Evolutionary conservation across 2,797 vertebrate genomes (phyloP).

Genomic region (Threskiornis aethiopicus): DNA sequence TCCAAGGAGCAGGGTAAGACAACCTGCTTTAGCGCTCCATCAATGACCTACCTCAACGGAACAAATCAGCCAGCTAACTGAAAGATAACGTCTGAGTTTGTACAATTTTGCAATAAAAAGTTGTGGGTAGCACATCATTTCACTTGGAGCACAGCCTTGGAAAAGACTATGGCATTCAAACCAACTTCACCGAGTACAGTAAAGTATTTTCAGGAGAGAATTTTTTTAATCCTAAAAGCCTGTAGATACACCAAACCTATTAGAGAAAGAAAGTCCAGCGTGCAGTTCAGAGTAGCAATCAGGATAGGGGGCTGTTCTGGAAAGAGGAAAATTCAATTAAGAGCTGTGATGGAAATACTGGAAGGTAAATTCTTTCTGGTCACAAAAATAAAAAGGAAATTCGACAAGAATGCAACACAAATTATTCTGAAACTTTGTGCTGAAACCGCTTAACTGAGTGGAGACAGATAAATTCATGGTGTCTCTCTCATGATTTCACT

Average conservation of each 20-base stretch:
- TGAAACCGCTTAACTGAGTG: background rate
- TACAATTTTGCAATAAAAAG: background rate
- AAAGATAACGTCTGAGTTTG: background rate
- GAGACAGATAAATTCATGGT: background rate
- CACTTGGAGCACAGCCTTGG: background rate
- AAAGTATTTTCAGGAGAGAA: background rate
- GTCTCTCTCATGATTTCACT: background rate
- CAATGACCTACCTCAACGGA: background rate
- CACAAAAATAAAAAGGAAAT: background rate
- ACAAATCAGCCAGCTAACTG: background rate
- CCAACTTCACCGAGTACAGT: background rate
- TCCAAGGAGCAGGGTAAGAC: background rate
- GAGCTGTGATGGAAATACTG: background rate
- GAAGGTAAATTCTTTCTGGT: background rate
- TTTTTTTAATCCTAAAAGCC: background rate
- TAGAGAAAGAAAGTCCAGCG: background rate
- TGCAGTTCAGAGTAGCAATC: background rate
- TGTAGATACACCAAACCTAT: background rate
- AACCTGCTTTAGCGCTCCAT: background rate
- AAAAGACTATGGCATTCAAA: background rate
- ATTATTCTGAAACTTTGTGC: background rate
- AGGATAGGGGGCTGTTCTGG: background rate
- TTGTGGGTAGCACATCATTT: background rate
- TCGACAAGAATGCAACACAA: background rate
- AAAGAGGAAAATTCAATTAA: background rate